These are phyloP conservation scores for Leptestheria dahalacensis DNA, from an alignment of 1,140 invertebrate species.

Conservation along the genomic window DNA sequence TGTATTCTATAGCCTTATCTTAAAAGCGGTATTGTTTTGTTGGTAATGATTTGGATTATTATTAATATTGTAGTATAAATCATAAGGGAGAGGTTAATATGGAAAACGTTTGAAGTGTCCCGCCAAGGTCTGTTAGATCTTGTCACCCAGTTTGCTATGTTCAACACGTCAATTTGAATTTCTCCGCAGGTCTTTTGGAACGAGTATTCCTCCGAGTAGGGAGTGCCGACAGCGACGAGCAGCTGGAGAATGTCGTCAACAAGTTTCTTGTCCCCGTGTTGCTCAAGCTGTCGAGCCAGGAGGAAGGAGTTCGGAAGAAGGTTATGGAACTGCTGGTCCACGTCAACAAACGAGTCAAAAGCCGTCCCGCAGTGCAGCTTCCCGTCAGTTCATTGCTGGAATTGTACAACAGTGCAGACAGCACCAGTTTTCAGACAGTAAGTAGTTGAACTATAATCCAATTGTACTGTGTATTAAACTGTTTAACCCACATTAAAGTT, in stretches of 20 bases:
- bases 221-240: slow-evolving; percentile 72
- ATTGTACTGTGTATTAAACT: not conserved
- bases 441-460: slow-evolving; percentile 17
- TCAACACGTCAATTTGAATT: not conserved
- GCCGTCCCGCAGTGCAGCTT: slow-evolving; percentile 61
- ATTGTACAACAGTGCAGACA: slow-evolving; percentile 60
- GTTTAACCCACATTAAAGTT: too few species aligned
- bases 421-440: slow-evolving; percentile 69
- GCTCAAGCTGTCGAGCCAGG: slow-evolving; percentile 66
- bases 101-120: too few species aligned
- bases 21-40: too few species aligned
- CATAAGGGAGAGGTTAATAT: too few species aligned
- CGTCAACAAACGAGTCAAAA: slow-evolving; percentile 77
- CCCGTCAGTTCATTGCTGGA: slow-evolving; percentile 69
- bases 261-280: slow-evolving; percentile 81
- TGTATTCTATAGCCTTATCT: too few species aligned
- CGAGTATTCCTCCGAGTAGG: slow-evolving; percentile 75
- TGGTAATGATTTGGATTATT: too few species aligned
- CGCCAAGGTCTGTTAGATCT: too few species aligned
- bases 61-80: too few species aligned
- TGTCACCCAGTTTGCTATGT: too few species aligned
- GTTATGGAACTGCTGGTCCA: slow-evolving; percentile 87
- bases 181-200: slow-evolving; percentile 54
- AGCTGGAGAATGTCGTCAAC: slow-evolving; percentile 59
- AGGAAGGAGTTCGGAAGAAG: slow-evolving; percentile 71